A percentile compares a stretch with the other conserved stretches of the same genome.
Conservation (phyloP, 2,113 vertebrate species). For the Muscicapa adusta region DNA sequence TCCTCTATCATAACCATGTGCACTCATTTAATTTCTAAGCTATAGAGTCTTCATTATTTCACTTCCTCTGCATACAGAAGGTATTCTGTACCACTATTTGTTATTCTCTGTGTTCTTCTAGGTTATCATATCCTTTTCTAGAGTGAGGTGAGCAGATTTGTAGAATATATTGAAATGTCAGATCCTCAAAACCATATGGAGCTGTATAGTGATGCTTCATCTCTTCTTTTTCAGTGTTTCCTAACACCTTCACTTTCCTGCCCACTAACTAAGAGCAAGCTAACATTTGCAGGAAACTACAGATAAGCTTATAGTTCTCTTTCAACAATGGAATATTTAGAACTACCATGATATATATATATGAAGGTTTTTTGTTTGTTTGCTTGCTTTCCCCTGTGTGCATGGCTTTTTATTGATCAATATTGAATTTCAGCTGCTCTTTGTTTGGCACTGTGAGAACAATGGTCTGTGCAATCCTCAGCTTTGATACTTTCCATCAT, state of each 20-base stretch:
- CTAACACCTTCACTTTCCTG: background rate
- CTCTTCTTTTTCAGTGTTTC: background rate
- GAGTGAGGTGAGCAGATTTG: background rate
- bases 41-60: background rate
- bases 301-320: background rate
- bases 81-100: background rate
- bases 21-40: background rate
- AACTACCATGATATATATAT: background rate
- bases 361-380: background rate
- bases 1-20: background rate
- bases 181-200: background rate
- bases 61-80: background rate
- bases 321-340: background rate
- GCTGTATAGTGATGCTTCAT: background rate
- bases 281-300: background rate
- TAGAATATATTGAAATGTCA: background rate
- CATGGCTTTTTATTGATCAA: background rate
- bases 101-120: background rate
- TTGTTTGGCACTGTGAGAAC: background rate
- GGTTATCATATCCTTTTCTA: background rate
- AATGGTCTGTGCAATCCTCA: background rate
- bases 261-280: background rate
- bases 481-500: background rate
- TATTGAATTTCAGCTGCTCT: background rate
- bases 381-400: background rate